Conservation (phyloP, 2,113 vertebrate genomes). For the Salvelinus sp. region DNA sequence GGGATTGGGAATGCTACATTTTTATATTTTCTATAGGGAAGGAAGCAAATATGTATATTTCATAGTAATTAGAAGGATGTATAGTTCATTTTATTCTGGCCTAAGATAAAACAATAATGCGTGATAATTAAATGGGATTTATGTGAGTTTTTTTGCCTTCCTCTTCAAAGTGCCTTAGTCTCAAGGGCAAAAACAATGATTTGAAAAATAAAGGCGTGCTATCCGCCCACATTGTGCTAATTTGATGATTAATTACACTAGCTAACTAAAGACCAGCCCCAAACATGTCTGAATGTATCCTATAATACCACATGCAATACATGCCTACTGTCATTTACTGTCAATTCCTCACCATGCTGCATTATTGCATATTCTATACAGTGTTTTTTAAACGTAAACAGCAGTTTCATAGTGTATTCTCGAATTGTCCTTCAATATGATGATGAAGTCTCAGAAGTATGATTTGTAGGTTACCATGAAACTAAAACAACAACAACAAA, state of each 20-base stretch:
- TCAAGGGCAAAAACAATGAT: constrained; percentile 59
- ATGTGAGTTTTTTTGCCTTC: constrained; percentile 36
- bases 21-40: not conserved
- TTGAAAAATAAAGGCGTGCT: constrained; percentile 37
- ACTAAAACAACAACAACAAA: no score
- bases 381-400: not conserved
- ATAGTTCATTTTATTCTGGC: constrained; percentile 32
- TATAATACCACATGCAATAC: no score
- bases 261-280: constrained; percentile 38
- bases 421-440: no score
- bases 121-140: constrained; percentile 41
- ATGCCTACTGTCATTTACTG: not conserved
- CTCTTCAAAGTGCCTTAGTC: constrained; percentile 44
- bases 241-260: constrained; percentile 58
- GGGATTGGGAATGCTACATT: not conserved
- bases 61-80: constrained; percentile 27
- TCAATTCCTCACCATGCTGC: not conserved
- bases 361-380: constrained; percentile 31
- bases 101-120: constrained; percentile 24
- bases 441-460: no score
- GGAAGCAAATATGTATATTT: not conserved
- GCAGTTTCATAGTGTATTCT: no score
- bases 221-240: constrained; percentile 51
- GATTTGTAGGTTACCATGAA: constrained; percentile 18
- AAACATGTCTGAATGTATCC: constrained; percentile 15